Conservation (phyloP, 1,140 invertebrate genomes). For the Octopus bimaculoides region DNA sequence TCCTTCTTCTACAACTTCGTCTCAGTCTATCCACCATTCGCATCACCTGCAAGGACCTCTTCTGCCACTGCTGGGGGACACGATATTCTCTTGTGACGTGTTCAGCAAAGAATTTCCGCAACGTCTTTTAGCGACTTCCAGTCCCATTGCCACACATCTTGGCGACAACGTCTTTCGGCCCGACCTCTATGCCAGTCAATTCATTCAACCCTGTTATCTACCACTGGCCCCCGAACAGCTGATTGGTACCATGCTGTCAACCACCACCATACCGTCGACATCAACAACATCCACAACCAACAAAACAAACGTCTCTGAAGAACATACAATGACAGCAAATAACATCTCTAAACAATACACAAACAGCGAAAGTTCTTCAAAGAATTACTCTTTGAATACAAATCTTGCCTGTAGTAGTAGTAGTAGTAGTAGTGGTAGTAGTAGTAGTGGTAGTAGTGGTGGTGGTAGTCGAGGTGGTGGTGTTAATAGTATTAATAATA, state of each 20-base stretch:
- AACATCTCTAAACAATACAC: too few relatives aligned
- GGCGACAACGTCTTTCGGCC: not conserved
- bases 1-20: not conserved
- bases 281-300: not conserved
- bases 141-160: not conserved
- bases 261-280: not conserved
- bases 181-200: not conserved
- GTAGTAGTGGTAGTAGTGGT: not conserved
- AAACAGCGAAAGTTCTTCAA: too few relatives aligned
- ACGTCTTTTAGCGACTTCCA: too few relatives aligned
- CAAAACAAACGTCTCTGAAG: too few relatives aligned
- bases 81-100: not conserved
- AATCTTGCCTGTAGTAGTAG: too few relatives aligned
- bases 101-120: not conserved
- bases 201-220: not conserved
- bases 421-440: too few relatives aligned
- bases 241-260: not conserved
- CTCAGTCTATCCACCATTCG: not conserved
- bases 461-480: not conserved
- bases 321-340: too few relatives aligned
- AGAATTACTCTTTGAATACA: too few relatives aligned
- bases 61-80: not conserved
- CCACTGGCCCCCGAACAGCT: not conserved
- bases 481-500: not conserved
- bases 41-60: not conserved